These are phyloP conservation scores for Exaiptasia diaphana DNA, from an alignment of 64 coral and sea anemone species.

Conservation along the genomic window DNA sequence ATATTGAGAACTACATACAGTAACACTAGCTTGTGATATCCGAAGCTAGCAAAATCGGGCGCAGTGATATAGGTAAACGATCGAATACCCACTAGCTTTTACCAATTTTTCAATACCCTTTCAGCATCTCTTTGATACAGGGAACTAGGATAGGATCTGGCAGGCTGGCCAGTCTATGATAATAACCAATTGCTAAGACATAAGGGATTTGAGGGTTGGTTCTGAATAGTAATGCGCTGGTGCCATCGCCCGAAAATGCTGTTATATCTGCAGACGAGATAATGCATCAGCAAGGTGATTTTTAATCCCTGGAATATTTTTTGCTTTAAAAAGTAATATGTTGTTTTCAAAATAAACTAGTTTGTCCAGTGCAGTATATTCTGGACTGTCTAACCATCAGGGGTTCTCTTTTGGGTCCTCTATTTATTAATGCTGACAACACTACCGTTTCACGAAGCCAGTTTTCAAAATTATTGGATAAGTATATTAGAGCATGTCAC, in stretches of 20 bases:
- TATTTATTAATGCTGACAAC: too few relatives aligned
- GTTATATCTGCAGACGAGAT: neutral
- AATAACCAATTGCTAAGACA: conserved; percentile 7
- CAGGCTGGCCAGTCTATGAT: neutral
- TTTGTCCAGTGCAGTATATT: too few relatives aligned
- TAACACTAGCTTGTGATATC: neutral
- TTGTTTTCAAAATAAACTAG: neutral
- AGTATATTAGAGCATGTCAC: too few relatives aligned
- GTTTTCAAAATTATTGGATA: too few relatives aligned
- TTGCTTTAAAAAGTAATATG: neutral
- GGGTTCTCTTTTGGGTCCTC: neutral
- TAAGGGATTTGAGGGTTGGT: neutral
- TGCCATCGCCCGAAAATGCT: neutral
- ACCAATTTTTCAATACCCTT: conserved; percentile 55
- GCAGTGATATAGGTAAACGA: conserved; percentile 17
- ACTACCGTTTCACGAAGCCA: too few relatives aligned
- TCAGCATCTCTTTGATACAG: conserved; percentile 28
- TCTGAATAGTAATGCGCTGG: neutral
- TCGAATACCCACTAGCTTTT: neutral
- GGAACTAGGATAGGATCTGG: conserved; percentile 13
- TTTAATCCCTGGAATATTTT: too few relatives aligned
- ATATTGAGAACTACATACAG: neutral
- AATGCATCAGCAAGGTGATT: neutral
- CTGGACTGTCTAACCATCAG: neutral
- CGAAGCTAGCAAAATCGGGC: neutral